phyloP scores from a whole-genome alignment of 2,113 vertebrate genomes.

The Eolophus roseicapilla region DNA sequence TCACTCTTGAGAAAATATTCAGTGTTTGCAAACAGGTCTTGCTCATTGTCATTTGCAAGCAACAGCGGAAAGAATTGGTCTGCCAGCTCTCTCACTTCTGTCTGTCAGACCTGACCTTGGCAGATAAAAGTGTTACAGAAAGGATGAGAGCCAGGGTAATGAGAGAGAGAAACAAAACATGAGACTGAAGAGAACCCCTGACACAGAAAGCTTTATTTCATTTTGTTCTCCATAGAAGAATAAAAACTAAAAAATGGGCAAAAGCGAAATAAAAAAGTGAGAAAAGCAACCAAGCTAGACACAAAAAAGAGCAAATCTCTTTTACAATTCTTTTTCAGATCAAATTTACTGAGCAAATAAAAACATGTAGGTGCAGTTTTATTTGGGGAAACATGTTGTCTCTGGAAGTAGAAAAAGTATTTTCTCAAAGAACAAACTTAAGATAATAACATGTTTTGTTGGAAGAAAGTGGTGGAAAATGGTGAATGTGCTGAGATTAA shows the following conservation, averaged over 20 bases:
- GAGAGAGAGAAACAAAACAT: not conserved
- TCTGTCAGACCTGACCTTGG: not conserved
- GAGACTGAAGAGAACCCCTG: not conserved
- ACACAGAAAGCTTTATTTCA: not conserved
- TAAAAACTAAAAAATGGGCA: not conserved
- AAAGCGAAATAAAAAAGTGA: not conserved
- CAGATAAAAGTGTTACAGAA: not conserved
- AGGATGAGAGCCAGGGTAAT: not conserved
- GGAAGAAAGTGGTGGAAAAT: not conserved
- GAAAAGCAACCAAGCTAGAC: not conserved
- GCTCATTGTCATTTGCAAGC: not conserved
- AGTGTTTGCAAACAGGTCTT: not conserved
- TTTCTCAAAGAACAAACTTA: not conserved
- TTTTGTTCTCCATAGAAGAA: not conserved
- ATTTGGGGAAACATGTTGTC: not conserved
- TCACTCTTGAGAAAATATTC: not conserved
- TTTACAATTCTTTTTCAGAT: not conserved
- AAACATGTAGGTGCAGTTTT: not conserved
- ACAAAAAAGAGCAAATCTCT: not conserved
- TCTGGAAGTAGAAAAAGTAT: not conserved
- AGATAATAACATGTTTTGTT: not conserved
- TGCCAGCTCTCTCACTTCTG: not conserved
- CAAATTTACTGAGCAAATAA: not conserved
- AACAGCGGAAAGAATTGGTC: not conserved
- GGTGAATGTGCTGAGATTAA: not conserved